Evolutionary conservation across 2,797 vertebrate species (phyloP).

Genomic region (Neosalanx taihuensis): DNA sequence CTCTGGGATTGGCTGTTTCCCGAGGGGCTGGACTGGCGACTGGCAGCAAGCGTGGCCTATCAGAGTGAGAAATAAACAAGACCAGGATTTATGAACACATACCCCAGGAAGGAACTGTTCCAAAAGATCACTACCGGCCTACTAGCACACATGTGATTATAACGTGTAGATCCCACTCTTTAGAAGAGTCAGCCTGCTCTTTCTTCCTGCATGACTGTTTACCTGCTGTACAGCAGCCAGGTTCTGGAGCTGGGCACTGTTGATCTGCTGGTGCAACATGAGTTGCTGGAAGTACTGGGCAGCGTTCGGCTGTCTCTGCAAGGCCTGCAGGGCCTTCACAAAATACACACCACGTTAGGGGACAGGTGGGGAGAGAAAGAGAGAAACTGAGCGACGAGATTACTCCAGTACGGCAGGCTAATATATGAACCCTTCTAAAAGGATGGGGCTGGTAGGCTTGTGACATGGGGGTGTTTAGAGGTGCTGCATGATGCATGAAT

Average conservation of each 20-base stretch:
- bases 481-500: background rate
- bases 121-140: too few relatives aligned
- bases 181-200: background rate
- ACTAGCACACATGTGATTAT: too few relatives aligned
- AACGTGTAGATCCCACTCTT: too few relatives aligned
- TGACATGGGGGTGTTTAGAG: background rate
- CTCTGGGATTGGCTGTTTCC: constrained; percentile 84
- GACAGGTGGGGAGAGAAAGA: background rate
- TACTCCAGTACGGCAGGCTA: constrained; percentile 42
- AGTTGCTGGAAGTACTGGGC: constrained; percentile 98
- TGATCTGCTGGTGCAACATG: constrained; percentile 98
- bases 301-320: constrained; percentile 94
- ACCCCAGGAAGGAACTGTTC: too few relatives aligned
- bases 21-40: constrained; percentile 90
- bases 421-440: constrained; percentile 44
- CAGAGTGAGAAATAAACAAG: background rate
- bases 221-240: constrained; percentile 96
- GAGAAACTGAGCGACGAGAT: constrained; percentile 18
- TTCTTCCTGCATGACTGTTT: background rate
- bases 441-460: background rate
- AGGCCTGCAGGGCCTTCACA: constrained; percentile 87
- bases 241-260: constrained; percentile 92
- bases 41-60: constrained; percentile 92
- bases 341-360: constrained; percentile 3
- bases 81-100: background rate